phyloP scores from a whole-genome alignment of 1,140 invertebrate species.

The Achroia grisella region DNA sequence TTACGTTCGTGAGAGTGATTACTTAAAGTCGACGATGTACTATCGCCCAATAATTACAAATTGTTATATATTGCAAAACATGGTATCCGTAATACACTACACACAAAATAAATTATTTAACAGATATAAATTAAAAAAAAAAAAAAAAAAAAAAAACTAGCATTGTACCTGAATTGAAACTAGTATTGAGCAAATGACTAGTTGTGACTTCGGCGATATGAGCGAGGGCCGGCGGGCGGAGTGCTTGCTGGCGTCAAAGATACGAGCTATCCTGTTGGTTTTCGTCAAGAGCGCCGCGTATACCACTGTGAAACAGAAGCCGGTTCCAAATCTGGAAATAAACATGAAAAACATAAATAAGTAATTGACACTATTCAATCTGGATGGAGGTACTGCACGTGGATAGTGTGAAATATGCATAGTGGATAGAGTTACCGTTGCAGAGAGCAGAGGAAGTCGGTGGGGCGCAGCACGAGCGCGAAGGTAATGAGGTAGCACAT shows the following conservation, averaged over 20 bases:
- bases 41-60: too few relatives aligned
- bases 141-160: background rate
- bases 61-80: too few relatives aligned
- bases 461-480: constrained; percentile 84
- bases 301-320: constrained; percentile 93
- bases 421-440: constrained; percentile 79
- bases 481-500: constrained; percentile 93
- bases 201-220: constrained; percentile 94
- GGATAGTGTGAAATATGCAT: too few relatives aligned
- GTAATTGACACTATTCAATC: too few relatives aligned
- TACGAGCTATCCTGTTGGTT: constrained; percentile 92
- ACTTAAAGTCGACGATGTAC: too few relatives aligned
- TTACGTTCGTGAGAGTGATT: too few relatives aligned
- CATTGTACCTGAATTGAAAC: constrained; percentile 84
- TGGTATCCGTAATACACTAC: too few relatives aligned
- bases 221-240: constrained; percentile 92
- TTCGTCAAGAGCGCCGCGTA: constrained; percentile 94
- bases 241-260: constrained; percentile 91
- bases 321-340: constrained; percentile 82
- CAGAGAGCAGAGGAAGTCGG: constrained; percentile 82
- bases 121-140: background rate
- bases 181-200: constrained; percentile 89
- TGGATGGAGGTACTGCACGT: too few relatives aligned
- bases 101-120: too few relatives aligned
- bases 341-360: too few relatives aligned